phyloP scores from a whole-genome alignment of 2,888 invertebrate genomes.

The Protonemura montana region DNA sequence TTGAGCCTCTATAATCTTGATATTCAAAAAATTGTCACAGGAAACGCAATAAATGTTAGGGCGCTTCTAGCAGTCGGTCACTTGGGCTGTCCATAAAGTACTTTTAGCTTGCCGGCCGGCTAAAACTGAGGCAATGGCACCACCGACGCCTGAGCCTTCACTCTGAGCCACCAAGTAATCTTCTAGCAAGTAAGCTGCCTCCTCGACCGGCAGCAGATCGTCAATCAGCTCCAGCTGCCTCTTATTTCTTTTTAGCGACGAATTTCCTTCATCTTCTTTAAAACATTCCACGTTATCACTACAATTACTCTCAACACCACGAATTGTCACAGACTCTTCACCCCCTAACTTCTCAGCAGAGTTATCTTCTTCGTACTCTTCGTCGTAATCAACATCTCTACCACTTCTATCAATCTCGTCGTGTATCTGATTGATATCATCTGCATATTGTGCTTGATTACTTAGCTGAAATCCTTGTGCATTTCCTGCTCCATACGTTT shows the following conservation, averaged over 20 bases:
- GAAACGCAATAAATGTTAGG: background rate
- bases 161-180: constrained; percentile 60
- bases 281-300: constrained; percentile 1
- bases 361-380: background rate
- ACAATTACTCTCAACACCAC: background rate
- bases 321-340: background rate
- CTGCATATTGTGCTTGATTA: constrained; percentile 61
- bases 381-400: constrained; percentile 28
- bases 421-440: constrained; percentile 60
- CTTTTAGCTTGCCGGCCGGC: background rate
- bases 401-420: constrained; percentile 39
- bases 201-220: constrained; percentile 61
- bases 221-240: constrained; percentile 60
- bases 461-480: constrained; percentile 59
- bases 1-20: constrained; percentile 14
- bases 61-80: background rate
- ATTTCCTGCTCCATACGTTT: constrained; percentile 73
- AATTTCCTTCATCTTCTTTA: background rate
- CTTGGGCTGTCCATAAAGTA: constrained; percentile 2
- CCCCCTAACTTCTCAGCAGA: background rate
- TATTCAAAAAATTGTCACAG: background rate
- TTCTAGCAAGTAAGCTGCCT: constrained; percentile 56
- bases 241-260: constrained; percentile 49
- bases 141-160: constrained; percentile 60
- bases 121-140: background rate